Conservation (phyloP, 2,113 vertebrate genomes). For the Pedetes capensis region DNA sequence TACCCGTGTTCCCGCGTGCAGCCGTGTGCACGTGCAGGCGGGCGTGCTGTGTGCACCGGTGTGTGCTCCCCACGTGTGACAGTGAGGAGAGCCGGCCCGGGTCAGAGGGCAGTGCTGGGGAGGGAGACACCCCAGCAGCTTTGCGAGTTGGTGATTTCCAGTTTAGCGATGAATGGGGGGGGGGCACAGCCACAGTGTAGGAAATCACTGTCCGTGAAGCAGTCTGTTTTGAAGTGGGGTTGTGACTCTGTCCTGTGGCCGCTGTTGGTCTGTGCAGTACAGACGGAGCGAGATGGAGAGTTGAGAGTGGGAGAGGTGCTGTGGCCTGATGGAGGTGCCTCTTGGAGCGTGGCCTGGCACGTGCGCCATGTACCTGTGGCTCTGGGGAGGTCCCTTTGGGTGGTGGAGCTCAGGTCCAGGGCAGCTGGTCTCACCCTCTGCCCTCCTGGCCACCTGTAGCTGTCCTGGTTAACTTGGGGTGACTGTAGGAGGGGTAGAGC, state of each 20-base stretch:
- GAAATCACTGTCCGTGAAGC: background rate
- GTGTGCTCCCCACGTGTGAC: background rate
- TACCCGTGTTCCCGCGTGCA: no score
- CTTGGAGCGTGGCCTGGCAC: no score
- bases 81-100: background rate
- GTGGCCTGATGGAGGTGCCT: background rate
- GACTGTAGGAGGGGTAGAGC: rapidly evolving
- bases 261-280: no score
- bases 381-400: background rate
- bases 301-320: background rate
- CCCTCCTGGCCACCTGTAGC: background rate
- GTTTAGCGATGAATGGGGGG: background rate
- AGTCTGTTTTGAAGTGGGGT: background rate
- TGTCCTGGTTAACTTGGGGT: background rate
- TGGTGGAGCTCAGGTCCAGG: background rate
- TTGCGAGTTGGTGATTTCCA: background rate
- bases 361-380: no score
- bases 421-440: no score
- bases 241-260: background rate
- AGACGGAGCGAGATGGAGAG: background rate
- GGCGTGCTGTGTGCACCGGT: background rate
- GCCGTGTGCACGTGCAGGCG: no score
- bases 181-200: conserved; percentile 57
- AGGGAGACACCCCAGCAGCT: background rate
- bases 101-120: background rate